Evolutionary conservation across 1,140 invertebrate species (phyloP), one percentile per base, ranked within the genome.

Genomic region (Scaptomyza graminum): DNA sequence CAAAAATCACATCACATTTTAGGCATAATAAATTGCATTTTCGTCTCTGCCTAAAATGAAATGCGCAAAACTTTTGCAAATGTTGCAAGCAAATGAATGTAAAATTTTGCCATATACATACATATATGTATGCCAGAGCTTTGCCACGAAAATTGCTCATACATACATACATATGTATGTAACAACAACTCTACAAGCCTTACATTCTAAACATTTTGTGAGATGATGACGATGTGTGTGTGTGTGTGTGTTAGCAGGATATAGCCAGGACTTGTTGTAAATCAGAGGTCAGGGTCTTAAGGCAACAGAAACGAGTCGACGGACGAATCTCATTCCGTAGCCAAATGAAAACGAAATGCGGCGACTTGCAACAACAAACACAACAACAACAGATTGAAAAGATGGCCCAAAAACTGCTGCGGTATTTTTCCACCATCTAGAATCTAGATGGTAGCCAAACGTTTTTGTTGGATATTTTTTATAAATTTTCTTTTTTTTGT

Each of bases 11-110:
- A 78, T 78, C 79, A 49, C 70, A 82, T 82, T 82, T 78, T 44
- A 64, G 52, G 57, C 59, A 76, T 79, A 74, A 83, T 83, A 83
- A 83, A 83, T 83, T 79, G 64, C 75, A 84, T 83, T 83, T 75
- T 60, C 28, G 55, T 60, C 44, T 57, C 79, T 63, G 31, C 31
- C 31, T 34, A 8, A 83, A 82, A 82, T 67, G 71, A 83, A 82
- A 82, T 82, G 79, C 71, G 44, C 41, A 31, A 49, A 50, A 28
- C 28, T 64, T 62, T 50, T 34, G 54, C 70, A 61, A 72, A 67
- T 72, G 56, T 59, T 22, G 25, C 54, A 31, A 52, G 52, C 37
- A 70, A 31, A 60, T 28, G 28, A 64, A 72, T 22, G 39, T 13
- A 57, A 39, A 65, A 50, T 13, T 56, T 79, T 62, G 44, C 47